Evolutionary conservation across 2,888 invertebrate species (phyloP).

Genomic region (Cephalotes varians): DNA sequence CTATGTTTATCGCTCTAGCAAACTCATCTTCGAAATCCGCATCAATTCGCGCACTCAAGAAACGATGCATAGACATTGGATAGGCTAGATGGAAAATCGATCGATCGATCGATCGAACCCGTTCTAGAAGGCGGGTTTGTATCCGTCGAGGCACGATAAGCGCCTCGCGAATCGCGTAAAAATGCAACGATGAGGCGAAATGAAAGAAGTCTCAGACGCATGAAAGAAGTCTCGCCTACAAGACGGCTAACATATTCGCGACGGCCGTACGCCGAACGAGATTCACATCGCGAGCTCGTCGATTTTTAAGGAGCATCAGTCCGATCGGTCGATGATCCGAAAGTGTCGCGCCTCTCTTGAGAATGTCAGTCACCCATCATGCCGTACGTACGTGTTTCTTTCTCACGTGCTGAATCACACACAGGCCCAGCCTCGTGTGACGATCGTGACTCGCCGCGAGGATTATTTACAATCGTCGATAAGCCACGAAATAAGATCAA

Average conservation of each 20-base stretch:
- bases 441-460: slow-evolving; percentile 38
- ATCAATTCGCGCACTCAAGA: slow-evolving; percentile 48
- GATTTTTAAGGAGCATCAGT: slow-evolving; percentile 43
- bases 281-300: slow-evolving; percentile 34
- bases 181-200: slow-evolving; percentile 44
- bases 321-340: slow-evolving; percentile 56
- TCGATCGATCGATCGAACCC: slow-evolving; percentile 55
- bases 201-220: slow-evolving; percentile 58
- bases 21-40: slow-evolving; percentile 47
- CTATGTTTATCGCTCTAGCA: slow-evolving; percentile 52
- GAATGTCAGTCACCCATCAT: slow-evolving; percentile 33
- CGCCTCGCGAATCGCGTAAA: slow-evolving; percentile 32
- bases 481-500: slow-evolving; percentile 25
- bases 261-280: not conserved
- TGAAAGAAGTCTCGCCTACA: slow-evolving; percentile 64
- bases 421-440: slow-evolving; percentile 18
- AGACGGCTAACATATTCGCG: slow-evolving; percentile 52
- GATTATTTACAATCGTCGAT: slow-evolving; percentile 33
- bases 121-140: slow-evolving; percentile 44
- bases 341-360: slow-evolving; percentile 34
- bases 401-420: slow-evolving; percentile 46
- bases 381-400: slow-evolving; percentile 18
- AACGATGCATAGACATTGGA: not conserved
- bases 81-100: slow-evolving; percentile 30
- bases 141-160: slow-evolving; percentile 54